phyloP scores from a whole-genome alignment of 37 sponge, comb jelly and placozoan genomes.

The Bolinopsis microptera region DNA sequence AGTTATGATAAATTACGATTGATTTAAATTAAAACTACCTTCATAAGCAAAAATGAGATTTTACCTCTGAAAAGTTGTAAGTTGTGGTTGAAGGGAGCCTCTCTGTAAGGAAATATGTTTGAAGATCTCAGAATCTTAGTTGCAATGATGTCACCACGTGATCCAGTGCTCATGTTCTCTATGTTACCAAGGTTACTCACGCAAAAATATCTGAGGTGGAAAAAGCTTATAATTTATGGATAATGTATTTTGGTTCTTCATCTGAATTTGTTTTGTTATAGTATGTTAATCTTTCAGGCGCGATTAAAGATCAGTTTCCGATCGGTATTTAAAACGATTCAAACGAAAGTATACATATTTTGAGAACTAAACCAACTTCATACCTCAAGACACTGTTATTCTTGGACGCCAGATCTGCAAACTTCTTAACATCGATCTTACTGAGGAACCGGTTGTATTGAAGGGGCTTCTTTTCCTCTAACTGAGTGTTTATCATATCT shows the following conservation, averaged over 20 bases:
- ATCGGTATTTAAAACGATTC: no score
- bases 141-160: neutral
- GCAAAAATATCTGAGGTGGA: neutral
- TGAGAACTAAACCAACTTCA: no score
- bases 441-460: slow-evolving; percentile 22
- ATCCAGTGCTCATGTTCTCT: slow-evolving; percentile 20
- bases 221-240: neutral
- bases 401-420: slow-evolving; percentile 18
- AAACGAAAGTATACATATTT: no score
- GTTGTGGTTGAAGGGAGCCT: slow-evolving; percentile 21
- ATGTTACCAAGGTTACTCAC: slow-evolving; percentile 50
- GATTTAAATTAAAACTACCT: no score
- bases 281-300: no score
- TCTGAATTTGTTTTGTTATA: neutral
- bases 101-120: slow-evolving; percentile 31
- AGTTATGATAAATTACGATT: no score
- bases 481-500: slow-evolving; percentile 10
- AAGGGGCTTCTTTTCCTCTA: slow-evolving; percentile 25
- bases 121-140: slow-evolving; percentile 7
- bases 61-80: slow-evolving; percentile 33
- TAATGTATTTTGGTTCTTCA: neutral
- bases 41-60: neutral
- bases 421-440: slow-evolving; percentile 14
- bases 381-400: slow-evolving; percentile 6
- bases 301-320: no score